Conservation (phyloP, 2,113 vertebrate species). For the Eulemur rufifrons region DNA sequence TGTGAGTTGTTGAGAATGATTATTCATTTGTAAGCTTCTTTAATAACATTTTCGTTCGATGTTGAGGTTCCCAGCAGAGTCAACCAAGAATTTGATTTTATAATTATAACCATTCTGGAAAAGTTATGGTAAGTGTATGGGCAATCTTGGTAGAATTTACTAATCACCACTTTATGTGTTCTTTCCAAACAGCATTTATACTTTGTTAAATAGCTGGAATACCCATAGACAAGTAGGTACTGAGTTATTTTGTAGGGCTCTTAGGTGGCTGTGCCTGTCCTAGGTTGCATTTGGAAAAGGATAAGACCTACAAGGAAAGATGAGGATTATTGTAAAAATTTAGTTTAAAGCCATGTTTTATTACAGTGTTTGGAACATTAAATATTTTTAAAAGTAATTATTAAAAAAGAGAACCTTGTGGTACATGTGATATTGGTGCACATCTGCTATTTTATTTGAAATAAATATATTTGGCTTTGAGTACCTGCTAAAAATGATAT, state of each 20-base stretch:
- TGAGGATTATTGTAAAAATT: not conserved
- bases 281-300: not conserved
- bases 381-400: conserved; percentile 24
- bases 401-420: not conserved
- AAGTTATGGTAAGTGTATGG: conserved; percentile 81
- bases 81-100: conserved; percentile 89
- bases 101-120: conserved; percentile 88
- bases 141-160: conserved; percentile 75
- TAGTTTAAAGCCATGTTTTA: not conserved
- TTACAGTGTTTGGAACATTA: conserved; percentile 9
- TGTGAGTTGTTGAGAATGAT: conserved; percentile 92
- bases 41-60: conserved; percentile 95
- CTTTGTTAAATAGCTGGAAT: conserved; percentile 66
- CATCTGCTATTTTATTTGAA: conserved; percentile 33
- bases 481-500: conserved; percentile 44
- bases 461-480: not conserved
- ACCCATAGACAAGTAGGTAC: not conserved
- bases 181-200: conserved; percentile 52
- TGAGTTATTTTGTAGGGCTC: conserved; percentile 29
- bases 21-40: conserved; percentile 95
- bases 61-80: conserved; percentile 86
- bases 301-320: not conserved
- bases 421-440: not conserved
- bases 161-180: conserved; percentile 57
- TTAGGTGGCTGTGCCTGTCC: not conserved